A percentile compares a stretch with the other conserved stretches of the same genome.
These are phyloP conservation scores for Ochotona princeps DNA, from an alignment of 2,113 vertebrate species.

Conservation along the genomic window DNA sequence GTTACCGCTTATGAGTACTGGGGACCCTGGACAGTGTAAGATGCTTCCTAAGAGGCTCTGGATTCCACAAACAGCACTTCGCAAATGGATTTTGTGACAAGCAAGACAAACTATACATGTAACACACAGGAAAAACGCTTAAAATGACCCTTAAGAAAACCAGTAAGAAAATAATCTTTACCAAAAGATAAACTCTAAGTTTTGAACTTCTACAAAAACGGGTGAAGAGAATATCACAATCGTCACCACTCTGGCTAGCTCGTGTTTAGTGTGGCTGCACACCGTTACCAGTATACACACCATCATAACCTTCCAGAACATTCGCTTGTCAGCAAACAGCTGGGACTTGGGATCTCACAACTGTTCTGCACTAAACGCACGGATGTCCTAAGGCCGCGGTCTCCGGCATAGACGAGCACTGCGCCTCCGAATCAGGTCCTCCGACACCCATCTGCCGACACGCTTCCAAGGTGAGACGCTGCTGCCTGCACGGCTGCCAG, in stretches of 20 bases:
- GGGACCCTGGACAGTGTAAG: neutral
- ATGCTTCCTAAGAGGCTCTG: constrained; percentile 17
- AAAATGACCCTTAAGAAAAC: constrained; percentile 19
- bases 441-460: too few relatives aligned
- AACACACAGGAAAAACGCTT: neutral
- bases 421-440: neutral
- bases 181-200: neutral
- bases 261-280: too few relatives aligned
- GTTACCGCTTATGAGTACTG: neutral
- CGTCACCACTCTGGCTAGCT: too few relatives aligned
- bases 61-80: neutral
- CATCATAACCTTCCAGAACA: neutral
- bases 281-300: too few relatives aligned
- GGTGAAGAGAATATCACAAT: too few relatives aligned
- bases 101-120: constrained; percentile 1
- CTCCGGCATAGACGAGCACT: too few relatives aligned
- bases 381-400: too few relatives aligned
- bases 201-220: too few relatives aligned
- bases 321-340: neutral
- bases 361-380: too few relatives aligned
- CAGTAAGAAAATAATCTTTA: neutral
- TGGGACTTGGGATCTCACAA: too few relatives aligned
- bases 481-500: neutral
- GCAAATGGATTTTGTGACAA: neutral
- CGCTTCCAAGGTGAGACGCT: rapidly evolving